These are phyloP conservation scores for Luehdorfia chinensis DNA, from an alignment of 1,140 invertebrate species.

Conservation along the genomic window DNA sequence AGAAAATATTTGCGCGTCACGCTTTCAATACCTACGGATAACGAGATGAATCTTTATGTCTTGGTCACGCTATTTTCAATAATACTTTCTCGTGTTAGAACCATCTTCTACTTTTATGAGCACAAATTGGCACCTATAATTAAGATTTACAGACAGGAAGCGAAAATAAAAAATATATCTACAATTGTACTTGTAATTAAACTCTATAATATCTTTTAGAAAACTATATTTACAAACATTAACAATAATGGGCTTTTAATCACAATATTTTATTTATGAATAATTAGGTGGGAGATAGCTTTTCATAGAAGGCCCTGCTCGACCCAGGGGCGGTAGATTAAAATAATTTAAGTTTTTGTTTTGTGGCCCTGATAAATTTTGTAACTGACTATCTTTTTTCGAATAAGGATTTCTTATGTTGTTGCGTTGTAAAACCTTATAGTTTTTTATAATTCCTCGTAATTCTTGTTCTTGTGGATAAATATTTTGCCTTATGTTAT, in stretches of 20 bases:
- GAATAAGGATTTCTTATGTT: constrained; percentile 27
- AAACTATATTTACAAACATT: too few species aligned
- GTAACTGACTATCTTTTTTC: constrained; percentile 32
- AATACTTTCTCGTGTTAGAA: too few species aligned
- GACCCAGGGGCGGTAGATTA: constrained; percentile 55
- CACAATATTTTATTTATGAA: constrained; percentile 55
- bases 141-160: too few species aligned
- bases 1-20: too few species aligned
- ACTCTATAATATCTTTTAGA: too few species aligned
- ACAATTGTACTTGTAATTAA: too few species aligned
- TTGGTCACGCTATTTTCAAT: background rate
- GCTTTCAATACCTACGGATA: constrained; percentile 61
- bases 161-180: too few species aligned
- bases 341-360: constrained; percentile 39
- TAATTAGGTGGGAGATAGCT: constrained; percentile 62
- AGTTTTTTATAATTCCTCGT: constrained; percentile 60
- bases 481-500: constrained; percentile 29
- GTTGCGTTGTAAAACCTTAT: constrained; percentile 62
- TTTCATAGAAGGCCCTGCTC: constrained; percentile 63
- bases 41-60: constrained; percentile 28
- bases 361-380: constrained; percentile 35
- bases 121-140: too few species aligned
- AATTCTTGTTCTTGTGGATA: constrained; percentile 47
- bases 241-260: constrained; percentile 31
- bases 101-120: too few species aligned